phyloP scores from a whole-genome alignment of 2,888 invertebrate species.

The Apamea monoglypha region DNA sequence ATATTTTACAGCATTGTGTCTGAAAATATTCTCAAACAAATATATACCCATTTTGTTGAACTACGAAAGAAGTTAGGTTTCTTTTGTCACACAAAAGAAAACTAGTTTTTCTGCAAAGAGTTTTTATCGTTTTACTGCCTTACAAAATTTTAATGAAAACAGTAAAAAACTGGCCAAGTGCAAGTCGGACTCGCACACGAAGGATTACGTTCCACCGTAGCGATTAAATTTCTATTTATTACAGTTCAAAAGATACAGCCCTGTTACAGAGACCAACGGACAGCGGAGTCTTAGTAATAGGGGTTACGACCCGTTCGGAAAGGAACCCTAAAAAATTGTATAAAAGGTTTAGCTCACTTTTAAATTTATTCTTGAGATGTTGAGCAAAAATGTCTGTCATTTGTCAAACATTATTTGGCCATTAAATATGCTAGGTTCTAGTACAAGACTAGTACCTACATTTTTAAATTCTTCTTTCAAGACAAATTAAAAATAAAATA shows the following conservation, averaged over 20 bases:
- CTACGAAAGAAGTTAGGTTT: background rate
- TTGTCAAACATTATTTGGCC: slow-evolving; percentile 26
- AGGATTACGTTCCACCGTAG: no score
- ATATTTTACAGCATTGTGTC: slow-evolving; percentile 12
- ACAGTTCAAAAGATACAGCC: background rate
- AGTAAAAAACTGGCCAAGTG: background rate
- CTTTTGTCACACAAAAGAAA: background rate
- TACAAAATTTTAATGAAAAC: slow-evolving; percentile 22
- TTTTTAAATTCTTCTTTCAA: no score
- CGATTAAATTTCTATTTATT: background rate
- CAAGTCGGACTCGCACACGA: no score
- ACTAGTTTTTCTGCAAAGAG: slow-evolving; percentile 7
- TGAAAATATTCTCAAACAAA: slow-evolving; percentile 19
- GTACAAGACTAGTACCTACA: no score
- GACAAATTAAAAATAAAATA: no score
- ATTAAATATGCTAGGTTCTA: slow-evolving; percentile 3
- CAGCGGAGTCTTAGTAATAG: background rate
- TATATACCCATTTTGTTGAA: background rate
- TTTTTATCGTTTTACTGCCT: slow-evolving; percentile 6
- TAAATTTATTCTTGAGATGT: background rate
- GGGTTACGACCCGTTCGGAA: background rate
- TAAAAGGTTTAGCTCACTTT: background rate
- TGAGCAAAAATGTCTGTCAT: background rate
- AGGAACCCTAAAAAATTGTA: background rate
- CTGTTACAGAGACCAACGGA: background rate